Evolutionary conservation across 2,797 vertebrate species (phyloP).

Genomic region (Poecile montanus): DNA sequence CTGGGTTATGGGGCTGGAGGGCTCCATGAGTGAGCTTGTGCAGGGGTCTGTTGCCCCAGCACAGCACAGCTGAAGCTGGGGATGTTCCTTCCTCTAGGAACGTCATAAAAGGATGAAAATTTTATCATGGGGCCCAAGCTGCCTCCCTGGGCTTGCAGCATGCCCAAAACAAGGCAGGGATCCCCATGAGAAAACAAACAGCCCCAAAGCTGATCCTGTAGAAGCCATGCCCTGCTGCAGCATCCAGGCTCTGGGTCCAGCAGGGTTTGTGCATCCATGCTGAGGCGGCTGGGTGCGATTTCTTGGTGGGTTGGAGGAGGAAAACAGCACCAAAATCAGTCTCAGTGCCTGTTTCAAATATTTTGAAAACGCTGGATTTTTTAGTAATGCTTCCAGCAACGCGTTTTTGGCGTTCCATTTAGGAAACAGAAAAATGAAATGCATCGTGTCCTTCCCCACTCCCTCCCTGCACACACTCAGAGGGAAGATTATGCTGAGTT

Average conservation of each 20-base stretch:
- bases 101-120: rapidly evolving
- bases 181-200: background rate
- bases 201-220: background rate
- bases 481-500: background rate
- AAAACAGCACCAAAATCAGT: background rate
- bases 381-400: background rate
- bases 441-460: rapidly evolving
- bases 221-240: background rate
- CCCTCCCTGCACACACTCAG: background rate
- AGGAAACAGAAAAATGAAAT: background rate
- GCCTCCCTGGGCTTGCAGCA: background rate
- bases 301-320: background rate
- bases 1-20: background rate
- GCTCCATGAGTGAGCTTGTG: rapidly evolving
- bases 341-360: rapidly evolving
- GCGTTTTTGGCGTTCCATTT: background rate
- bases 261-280: rapidly evolving
- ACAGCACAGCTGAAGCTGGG: background rate
- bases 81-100: background rate
- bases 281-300: background rate
- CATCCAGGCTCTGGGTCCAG: rapidly evolving
- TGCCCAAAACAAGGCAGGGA: background rate
- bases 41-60: background rate
- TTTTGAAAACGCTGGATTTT: background rate
- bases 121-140: rapidly evolving